Conservation (phyloP, 2,888 invertebrate genomes). For the Amiota minor region DNA sequence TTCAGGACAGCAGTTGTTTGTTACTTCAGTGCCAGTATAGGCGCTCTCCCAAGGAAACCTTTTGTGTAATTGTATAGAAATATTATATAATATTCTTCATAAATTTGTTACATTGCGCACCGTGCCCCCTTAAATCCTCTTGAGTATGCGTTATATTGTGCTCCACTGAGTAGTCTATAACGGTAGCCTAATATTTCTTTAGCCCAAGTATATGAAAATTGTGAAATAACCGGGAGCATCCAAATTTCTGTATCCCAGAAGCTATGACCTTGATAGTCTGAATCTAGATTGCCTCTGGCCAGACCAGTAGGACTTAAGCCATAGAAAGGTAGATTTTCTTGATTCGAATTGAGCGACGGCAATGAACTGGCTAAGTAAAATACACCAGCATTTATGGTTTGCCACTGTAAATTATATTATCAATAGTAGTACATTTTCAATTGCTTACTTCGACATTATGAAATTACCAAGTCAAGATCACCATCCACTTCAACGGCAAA, state of each 20-base stretch:
- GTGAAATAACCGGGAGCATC: slow-evolving; percentile 77
- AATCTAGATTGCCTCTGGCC: slow-evolving; percentile 72
- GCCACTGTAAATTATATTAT: slow-evolving; percentile 57
- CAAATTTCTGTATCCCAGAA: slow-evolving; percentile 80
- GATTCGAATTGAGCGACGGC: slow-evolving; percentile 75
- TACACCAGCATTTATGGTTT: slow-evolving; percentile 76
- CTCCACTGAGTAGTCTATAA: slow-evolving; percentile 74
- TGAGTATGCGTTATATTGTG: slow-evolving; percentile 74
- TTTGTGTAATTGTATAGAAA: not conserved
- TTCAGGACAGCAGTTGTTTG: slow-evolving; percentile 77
- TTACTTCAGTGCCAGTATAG: slow-evolving; percentile 77
- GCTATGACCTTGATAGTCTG: slow-evolving; percentile 76
- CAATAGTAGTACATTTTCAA: not conserved
- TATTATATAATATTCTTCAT: not conserved
- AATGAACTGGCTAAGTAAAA: slow-evolving; percentile 77
- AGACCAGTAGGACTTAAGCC: slow-evolving; percentile 78
- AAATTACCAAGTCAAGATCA: slow-evolving; percentile 68
- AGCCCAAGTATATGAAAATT: slow-evolving; percentile 75
- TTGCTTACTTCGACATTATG: not conserved
- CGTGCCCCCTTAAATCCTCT: slow-evolving; percentile 77
- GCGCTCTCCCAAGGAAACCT: slow-evolving; percentile 79
- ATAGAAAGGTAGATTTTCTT: slow-evolving; percentile 74
- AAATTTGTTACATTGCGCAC: not conserved
- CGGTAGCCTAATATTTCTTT: slow-evolving; percentile 76
- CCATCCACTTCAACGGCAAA: slow-evolving; percentile 75